Percentiles rank a stretch among this genome's conserved stretches.
Conservation (phyloP, 2,797 vertebrate genomes). For the Erithacus rubecula region DNA sequence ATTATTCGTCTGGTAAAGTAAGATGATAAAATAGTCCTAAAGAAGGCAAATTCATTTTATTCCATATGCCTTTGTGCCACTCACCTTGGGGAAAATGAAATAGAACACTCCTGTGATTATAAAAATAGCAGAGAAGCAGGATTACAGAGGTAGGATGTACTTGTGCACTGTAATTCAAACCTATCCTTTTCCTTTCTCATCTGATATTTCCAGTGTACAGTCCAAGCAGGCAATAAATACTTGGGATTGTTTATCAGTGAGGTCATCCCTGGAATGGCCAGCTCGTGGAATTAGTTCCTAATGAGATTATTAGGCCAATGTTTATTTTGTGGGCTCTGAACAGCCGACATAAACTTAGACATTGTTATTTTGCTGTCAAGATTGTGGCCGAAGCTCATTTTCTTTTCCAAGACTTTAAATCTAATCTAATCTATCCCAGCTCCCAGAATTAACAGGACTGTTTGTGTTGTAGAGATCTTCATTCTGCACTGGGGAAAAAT, state of each 20-base stretch:
- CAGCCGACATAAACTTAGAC: background rate
- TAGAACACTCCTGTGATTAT: background rate
- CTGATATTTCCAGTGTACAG: background rate
- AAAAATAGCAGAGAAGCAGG: conserved; percentile 23
- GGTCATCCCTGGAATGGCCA: background rate
- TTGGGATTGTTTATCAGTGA: conserved; percentile 25
- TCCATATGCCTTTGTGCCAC: background rate
- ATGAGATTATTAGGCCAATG: conserved; percentile 30
- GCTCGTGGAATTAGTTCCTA: conserved; percentile 7
- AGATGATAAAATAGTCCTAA: conserved; percentile 5
- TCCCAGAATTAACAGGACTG: background rate
- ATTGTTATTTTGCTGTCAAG: conserved; percentile 37
- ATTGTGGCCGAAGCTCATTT: conserved; percentile 11
- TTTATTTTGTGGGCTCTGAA: conserved; percentile 36
- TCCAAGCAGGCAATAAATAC: background rate
- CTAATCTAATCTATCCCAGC: background rate
- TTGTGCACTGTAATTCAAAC: background rate
- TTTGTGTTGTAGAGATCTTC: background rate
- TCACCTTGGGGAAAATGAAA: conserved; percentile 34
- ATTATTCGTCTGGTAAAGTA: background rate
- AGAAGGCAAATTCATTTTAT: conserved; percentile 35
- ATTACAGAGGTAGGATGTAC: background rate
- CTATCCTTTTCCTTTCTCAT: background rate
- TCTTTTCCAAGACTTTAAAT: background rate
- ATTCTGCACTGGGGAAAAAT: background rate